These are phyloP conservation scores for Halcyon senegalensis DNA, from an alignment of 2,113 vertebrate genomes.

Conservation along the genomic window DNA sequence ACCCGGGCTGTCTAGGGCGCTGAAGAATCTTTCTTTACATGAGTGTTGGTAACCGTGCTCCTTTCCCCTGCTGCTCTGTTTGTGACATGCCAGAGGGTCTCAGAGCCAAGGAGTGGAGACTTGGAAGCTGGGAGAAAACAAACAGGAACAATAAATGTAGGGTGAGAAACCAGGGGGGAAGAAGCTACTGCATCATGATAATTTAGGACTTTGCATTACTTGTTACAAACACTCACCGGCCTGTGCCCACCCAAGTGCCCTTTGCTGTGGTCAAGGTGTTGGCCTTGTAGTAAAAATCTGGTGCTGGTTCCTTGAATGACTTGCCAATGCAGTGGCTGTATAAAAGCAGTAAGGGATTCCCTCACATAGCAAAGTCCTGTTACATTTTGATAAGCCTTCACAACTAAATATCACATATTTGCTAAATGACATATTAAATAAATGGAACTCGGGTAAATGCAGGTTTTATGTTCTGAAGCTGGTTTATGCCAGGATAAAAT, in stretches of 20 bases:
- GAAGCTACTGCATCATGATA: background rate
- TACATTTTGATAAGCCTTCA: background rate
- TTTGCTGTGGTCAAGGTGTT: background rate
- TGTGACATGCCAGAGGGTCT: background rate
- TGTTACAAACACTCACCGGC: background rate
- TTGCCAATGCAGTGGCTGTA: background rate
- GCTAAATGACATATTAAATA: background rate
- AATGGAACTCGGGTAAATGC: background rate
- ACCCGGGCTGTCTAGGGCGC: background rate
- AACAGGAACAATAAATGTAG: background rate
- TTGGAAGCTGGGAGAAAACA: background rate
- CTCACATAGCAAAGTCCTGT: background rate
- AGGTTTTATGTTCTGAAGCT: background rate
- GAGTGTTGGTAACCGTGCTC: background rate
- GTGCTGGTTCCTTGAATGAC: background rate
- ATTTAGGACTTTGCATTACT: background rate
- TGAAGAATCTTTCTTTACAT: background rate
- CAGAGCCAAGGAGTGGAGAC: background rate
- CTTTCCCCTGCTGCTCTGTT: fast-evolving
- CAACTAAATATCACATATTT: background rate
- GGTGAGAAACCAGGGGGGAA: background rate
- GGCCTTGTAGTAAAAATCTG: background rate
- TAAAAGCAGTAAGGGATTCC: background rate
- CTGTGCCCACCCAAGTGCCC: too few relatives aligned
- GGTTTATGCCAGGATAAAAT: background rate